Conservation (phyloP, 2,113 vertebrate genomes). For the Haemorhous mexicanus region DNA sequence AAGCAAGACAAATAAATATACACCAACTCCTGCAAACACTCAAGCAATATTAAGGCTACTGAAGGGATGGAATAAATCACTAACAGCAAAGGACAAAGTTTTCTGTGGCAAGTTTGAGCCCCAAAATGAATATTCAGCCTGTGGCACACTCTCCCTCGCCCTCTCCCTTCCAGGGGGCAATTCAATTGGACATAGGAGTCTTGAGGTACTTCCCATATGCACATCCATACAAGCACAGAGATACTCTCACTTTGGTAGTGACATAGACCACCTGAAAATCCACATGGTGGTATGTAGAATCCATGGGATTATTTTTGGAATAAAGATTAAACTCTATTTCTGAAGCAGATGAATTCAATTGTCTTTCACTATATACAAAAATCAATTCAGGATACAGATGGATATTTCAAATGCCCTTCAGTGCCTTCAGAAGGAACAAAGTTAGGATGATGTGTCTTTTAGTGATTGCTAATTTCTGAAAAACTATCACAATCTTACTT, state of each 20-base stretch:
- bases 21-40: neutral
- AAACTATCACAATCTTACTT: neutral
- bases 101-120: neutral
- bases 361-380: conserved; percentile 27
- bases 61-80: neutral
- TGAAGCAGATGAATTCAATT: neutral
- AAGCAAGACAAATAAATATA: neutral
- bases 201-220: neutral
- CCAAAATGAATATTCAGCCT: neutral
- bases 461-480: conserved; percentile 15
- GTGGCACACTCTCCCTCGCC: neutral
- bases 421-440: conserved; percentile 32
- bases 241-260: neutral
- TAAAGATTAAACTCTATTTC: neutral
- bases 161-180: neutral
- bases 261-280: neutral
- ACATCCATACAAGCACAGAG: neutral
- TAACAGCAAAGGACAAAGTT: neutral
- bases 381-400: conserved; percentile 25
- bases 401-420: conserved; percentile 50
- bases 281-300: neutral
- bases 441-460: conserved; percentile 20
- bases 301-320: neutral
- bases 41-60: neutral
- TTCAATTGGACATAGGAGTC: accelerated